Conservation (phyloP, 2,113 vertebrate genomes). For the Dolichotis patagonum region DNA sequence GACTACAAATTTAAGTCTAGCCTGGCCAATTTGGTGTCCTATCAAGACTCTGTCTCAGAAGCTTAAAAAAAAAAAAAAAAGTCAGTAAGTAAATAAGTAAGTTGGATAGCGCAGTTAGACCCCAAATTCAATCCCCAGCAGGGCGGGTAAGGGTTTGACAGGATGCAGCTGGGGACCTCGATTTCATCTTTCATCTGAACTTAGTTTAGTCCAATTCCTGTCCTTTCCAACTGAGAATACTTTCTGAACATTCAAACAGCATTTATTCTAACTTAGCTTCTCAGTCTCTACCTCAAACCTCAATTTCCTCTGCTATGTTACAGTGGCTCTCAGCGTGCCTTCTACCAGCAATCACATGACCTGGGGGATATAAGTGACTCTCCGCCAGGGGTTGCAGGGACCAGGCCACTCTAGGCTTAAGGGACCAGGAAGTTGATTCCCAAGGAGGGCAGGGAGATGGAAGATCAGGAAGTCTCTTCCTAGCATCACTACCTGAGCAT, state of each 20-base stretch:
- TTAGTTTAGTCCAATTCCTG: background rate
- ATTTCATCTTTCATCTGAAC: background rate
- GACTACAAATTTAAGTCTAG: background rate
- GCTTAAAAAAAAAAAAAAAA: background rate
- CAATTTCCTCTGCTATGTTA: background rate
- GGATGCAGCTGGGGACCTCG: fast-evolving
- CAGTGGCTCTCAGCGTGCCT: background rate
- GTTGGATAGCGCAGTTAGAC: background rate
- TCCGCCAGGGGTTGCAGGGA: background rate
- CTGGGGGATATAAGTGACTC: background rate
- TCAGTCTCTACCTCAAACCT: background rate
- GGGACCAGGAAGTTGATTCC: background rate
- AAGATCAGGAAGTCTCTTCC: background rate
- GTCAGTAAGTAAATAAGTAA: too few relatives aligned
- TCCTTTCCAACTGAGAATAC: background rate
- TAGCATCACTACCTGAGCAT: too few relatives aligned
- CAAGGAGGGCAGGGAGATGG: background rate
- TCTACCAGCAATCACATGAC: background rate
- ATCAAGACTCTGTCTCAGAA: background rate
- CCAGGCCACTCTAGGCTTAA: too few relatives aligned
- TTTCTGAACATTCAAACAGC: background rate
- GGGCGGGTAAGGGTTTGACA: background rate
- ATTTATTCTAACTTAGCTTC: background rate
- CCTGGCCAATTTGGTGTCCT: background rate
- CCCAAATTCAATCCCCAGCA: background rate